Percentiles rank a stretch among this genome's conserved stretches.
These are phyloP conservation scores for Myrmecobius fasciatus DNA, from an alignment of 2,113 vertebrate genomes.

Conservation along the genomic window DNA sequence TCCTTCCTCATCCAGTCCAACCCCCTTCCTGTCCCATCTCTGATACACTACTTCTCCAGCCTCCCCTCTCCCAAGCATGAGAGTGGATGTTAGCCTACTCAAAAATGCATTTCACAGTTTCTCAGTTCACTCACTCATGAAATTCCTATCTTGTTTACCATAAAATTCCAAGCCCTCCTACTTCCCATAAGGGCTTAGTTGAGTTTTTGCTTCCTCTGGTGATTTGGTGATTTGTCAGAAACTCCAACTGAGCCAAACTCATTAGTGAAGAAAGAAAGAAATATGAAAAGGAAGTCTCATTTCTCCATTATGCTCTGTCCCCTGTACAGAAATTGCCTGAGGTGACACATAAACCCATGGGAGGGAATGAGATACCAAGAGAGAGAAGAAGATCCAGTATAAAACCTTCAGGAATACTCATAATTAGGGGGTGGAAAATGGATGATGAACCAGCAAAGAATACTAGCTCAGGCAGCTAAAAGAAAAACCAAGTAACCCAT, in stretches of 20 bases:
- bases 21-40: not conserved
- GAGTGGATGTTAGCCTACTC: not conserved
- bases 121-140: not conserved
- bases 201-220: constrained; percentile 52
- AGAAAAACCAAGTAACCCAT: not conserved
- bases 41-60: not conserved
- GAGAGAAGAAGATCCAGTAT: not conserved
- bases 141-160: not conserved
- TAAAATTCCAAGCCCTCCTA: not conserved
- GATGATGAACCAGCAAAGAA: not conserved
- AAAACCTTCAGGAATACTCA: not conserved
- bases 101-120: not conserved
- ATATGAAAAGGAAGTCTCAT: not conserved
- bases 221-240: constrained; percentile 61
- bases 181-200: constrained; percentile 46
- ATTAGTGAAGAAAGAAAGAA: constrained; percentile 5
- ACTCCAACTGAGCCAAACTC: constrained; percentile 65
- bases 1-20: not conserved
- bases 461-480: not conserved
- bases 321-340: not conserved
- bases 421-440: not conserved
- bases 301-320: accelerated
- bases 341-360: not conserved
- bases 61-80: not conserved
- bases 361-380: not conserved